Base-by-base conservation (phyloP, 2,797 vertebrate genomes). In the Pseudomugil tenellus region DNA sequence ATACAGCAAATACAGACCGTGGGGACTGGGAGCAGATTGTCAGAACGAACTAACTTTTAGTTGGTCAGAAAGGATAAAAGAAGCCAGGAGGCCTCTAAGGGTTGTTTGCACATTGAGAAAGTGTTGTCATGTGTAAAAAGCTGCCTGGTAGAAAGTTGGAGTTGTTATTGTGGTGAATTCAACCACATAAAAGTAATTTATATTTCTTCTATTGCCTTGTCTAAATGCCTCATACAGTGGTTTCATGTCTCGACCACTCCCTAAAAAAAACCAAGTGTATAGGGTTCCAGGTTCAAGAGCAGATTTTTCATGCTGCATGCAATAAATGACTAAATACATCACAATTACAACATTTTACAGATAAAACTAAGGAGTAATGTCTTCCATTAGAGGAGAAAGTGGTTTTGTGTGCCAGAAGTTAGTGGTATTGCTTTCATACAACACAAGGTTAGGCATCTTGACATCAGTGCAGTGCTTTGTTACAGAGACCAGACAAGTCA, bases 241-340 rank as follows among this genome's bases (percentile, higher is more conserved):
- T 73, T 76, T 32, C 31, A 46, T 12, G 25, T 43, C 62, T 60
- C 6, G 56, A 49, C 58, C 63, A 37, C 57, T 58, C 57, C 52
- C 63, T 46, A 69, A 28, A 72, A 58, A 58, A 29, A 29, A 29
- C 3, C 6, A 29, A 29, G 6, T 29, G 29, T 57, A 39, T 51
- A 80, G 43, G 13, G 28, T 76, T 71, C 58, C n/a, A 32, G 79
- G 83, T 28, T 29, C 6, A 7, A 67, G 71, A 48, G 43, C 2
- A 46, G 32, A 21, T 17, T 54, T 74, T 75, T 73, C 52, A 58
- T 69, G 23, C 62, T 51, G 32, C 49, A 54, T 67, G 23, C 57
- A 46, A 28, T 58, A 69, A 73, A 80, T 59, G 13, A 58, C 69
- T 64, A 63, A 71, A 83, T 39, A 67, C 70, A 83, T 77, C 56